Base-by-base conservation (phyloP, 37 sponge, comb jelly and placozoan genomes). In the Dysidea cf. avara region DNA sequence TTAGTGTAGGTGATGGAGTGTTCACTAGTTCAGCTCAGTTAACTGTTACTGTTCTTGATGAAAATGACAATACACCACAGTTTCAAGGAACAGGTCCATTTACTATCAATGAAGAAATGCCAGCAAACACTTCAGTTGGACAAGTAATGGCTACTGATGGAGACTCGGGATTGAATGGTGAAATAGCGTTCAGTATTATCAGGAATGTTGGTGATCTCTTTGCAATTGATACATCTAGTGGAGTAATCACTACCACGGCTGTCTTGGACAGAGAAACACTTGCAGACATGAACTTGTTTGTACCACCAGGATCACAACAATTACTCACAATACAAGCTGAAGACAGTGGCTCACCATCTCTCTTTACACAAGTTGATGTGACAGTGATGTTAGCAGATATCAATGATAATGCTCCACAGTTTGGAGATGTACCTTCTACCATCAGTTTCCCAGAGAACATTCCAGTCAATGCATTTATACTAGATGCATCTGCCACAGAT, bases 371-470 rank as follows among this genome's bases (percentile, higher is more conserved):
- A 69, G 77, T 81, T 37, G 63, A 64, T 18, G 86, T 69, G 35
- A 60, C 57, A 0, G 36, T 90, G 0, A 20, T 36, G 1, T n/a
- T 93, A 24, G 24, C 59, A 0, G 89, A 93, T 39, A 66, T 75
- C 36, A 93, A 93, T 47, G 94, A 93, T 29, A 83, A 87, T 31
- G 22, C 64, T 26, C 94, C 94, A 0, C 25, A 35, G 0, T 87
- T 87, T 31, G 14, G 43, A 14, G n/a, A 32, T 14, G 1, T 20
- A 32, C 28, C 0, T 17, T 72, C 58, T 56, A 56, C 33, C 33
- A 26, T 77, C 37, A 54, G 54, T 7, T 6, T 82, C 14, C 35
- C 50, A 5, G 52, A 61, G 18, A 64, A 55, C 33, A 56, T 69
- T 21, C 9, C 68, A 24, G 37, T 77, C 17, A 79, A 78, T 11